Evolutionary conservation across 2,797 vertebrate species (phyloP).

Genomic region (Sebastes steindachneri): DNA sequence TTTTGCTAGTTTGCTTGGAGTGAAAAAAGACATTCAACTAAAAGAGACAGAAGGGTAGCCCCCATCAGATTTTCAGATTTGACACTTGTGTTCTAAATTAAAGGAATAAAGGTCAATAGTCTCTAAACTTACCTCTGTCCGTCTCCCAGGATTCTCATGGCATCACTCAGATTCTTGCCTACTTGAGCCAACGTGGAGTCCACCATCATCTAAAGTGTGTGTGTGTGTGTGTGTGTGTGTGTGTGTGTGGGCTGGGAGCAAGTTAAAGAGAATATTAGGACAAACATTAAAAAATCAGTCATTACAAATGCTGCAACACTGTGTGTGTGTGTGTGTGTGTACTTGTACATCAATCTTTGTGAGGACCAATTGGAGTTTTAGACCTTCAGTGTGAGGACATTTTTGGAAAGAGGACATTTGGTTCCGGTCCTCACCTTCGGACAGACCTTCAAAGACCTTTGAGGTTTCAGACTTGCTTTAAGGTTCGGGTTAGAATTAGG

Average conservation of each 20-base stretch:
- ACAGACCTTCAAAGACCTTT: too few species aligned
- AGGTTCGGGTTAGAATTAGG: too few species aligned
- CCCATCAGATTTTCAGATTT: not conserved
- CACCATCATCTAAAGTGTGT: constrained; percentile 78
- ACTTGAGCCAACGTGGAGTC: constrained; percentile 91
- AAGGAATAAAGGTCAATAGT: not conserved
- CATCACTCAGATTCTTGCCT: constrained; percentile 93
- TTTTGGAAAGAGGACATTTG: too few species aligned
- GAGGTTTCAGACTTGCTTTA: fast-evolving
- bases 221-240: not conserved
- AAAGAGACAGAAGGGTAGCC: too few species aligned
- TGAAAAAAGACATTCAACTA: too few species aligned
- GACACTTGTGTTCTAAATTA: not conserved
- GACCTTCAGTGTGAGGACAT: too few species aligned
- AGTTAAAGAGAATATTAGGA: not conserved
- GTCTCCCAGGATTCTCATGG: constrained; percentile 92
- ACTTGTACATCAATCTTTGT: too few species aligned
- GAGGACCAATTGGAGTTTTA: too few species aligned
- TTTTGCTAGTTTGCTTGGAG: not conserved
- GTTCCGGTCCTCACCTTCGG: too few species aligned
- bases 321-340: not conserved
- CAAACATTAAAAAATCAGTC: not conserved
- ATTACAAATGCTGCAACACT: not conserved
- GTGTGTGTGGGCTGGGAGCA: not conserved
- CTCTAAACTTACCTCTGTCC: constrained; percentile 82